Conservation (phyloP, 2,113 vertebrate genomes). For the Uria lomvia region DNA sequence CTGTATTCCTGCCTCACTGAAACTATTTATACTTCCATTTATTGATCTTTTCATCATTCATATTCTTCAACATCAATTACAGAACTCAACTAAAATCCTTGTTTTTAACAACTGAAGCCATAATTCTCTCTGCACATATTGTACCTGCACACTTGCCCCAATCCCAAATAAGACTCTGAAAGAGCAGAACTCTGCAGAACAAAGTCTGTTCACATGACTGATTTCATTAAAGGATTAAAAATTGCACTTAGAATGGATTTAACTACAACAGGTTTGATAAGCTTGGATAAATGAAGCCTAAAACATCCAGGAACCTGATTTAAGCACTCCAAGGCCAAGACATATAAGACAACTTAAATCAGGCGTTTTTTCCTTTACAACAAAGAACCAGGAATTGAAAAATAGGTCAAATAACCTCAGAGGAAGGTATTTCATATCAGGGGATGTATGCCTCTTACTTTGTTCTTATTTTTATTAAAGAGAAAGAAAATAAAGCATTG, state of each 20-base stretch:
- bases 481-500: neutral
- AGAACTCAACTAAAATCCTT: neutral
- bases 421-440: neutral
- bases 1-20: neutral
- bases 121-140: neutral
- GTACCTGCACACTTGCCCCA: neutral
- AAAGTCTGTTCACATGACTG: conserved; percentile 12
- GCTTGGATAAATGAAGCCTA: neutral
- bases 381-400: neutral
- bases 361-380: neutral
- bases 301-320: neutral
- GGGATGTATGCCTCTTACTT: neutral
- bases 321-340: neutral
- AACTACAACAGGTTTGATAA: neutral
- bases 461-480: neutral
- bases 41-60: neutral
- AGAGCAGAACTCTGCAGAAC: neutral
- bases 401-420: neutral
- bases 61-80: neutral
- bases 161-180: neutral
- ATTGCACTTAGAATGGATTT: conserved; percentile 4
- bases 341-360: neutral
- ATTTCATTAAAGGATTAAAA: conserved; percentile 41
- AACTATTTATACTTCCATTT: neutral
- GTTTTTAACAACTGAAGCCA: neutral